phyloP scores from a whole-genome alignment of 2,888 invertebrate genomes.

The Teleogryllus oceanicus region DNA sequence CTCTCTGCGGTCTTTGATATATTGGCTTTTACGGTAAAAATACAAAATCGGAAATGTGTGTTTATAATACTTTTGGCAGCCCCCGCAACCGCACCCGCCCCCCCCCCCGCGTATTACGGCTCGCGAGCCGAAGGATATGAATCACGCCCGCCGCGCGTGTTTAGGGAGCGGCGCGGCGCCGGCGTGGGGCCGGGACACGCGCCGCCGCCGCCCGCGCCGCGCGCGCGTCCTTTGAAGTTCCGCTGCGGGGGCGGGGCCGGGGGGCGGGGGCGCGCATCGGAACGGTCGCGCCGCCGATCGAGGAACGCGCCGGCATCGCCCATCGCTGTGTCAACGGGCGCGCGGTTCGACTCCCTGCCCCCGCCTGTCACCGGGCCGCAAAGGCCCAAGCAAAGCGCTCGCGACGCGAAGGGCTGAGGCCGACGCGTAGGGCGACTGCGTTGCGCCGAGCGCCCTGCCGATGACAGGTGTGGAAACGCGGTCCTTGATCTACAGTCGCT shows the following conservation, averaged over 20 bases:
- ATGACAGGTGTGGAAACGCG: too few relatives aligned
- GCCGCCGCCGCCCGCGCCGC: not conserved
- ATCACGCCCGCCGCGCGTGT: not conserved
- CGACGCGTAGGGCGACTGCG: too few relatives aligned
- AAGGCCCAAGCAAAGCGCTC: too few relatives aligned
- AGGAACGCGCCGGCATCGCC: too few relatives aligned
- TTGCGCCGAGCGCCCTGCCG: too few relatives aligned
- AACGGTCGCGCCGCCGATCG: too few relatives aligned
- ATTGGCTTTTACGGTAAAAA: constrained; percentile 18
- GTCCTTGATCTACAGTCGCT: too few relatives aligned
- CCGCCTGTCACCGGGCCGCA: too few relatives aligned
- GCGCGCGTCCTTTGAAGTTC: constrained; percentile 2
- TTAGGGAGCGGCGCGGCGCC: not conserved
- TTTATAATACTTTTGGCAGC: constrained; percentile 10
- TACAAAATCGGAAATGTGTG: constrained; percentile 18
- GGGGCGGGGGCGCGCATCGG: not conserved
- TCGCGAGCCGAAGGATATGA: not conserved
- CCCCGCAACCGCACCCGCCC: not conserved
- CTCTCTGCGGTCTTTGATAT: constrained; percentile 7
- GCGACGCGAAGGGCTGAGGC: too few relatives aligned
- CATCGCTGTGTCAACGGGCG: too few relatives aligned
- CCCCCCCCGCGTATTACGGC: not conserved
- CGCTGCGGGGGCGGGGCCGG: not conserved
- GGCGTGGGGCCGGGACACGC: not conserved
- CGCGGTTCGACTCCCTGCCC: too few relatives aligned